Conservation (phyloP, 2,113 vertebrate genomes). For the Pedionomus torquatus region DNA sequence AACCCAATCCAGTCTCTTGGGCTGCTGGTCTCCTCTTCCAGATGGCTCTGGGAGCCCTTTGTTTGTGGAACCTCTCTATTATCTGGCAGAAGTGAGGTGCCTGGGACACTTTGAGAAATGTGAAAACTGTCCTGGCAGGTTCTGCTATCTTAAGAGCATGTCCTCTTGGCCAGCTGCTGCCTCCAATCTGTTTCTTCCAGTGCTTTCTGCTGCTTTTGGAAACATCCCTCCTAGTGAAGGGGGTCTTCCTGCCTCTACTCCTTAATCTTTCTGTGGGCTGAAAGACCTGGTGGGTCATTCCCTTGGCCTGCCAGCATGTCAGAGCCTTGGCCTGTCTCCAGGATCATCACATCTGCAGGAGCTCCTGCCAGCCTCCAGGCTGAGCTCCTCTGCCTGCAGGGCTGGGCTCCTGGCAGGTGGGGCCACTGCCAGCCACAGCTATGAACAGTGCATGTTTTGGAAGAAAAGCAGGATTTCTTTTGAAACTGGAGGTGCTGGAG, state of each 20-base stretch:
- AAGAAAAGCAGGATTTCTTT: not conserved
- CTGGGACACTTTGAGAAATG: not conserved
- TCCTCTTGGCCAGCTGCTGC: not conserved
- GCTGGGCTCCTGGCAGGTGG: not conserved
- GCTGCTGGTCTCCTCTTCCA: not conserved
- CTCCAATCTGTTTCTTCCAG: not conserved
- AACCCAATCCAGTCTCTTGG: accelerated
- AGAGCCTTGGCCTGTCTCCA: not conserved
- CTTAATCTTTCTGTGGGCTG: not conserved
- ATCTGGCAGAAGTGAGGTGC: not conserved
- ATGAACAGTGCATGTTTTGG: accelerated
- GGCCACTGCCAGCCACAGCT: accelerated
- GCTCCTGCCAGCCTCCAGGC: not conserved
- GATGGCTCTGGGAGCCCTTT: not conserved
- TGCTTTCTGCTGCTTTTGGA: not conserved
- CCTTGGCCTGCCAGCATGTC: not conserved
- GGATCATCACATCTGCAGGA: accelerated
- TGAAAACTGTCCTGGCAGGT: not conserved
- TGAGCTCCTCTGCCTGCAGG: not conserved
- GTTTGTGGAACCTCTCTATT: not conserved
- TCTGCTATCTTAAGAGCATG: not conserved
- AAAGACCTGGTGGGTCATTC: not conserved
- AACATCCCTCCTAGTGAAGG: not conserved
- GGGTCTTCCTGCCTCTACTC: not conserved
- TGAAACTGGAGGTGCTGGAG: not conserved